phyloP scores from a whole-genome alignment of 2,113 vertebrate genomes.

The Halcyon malimbica region DNA sequence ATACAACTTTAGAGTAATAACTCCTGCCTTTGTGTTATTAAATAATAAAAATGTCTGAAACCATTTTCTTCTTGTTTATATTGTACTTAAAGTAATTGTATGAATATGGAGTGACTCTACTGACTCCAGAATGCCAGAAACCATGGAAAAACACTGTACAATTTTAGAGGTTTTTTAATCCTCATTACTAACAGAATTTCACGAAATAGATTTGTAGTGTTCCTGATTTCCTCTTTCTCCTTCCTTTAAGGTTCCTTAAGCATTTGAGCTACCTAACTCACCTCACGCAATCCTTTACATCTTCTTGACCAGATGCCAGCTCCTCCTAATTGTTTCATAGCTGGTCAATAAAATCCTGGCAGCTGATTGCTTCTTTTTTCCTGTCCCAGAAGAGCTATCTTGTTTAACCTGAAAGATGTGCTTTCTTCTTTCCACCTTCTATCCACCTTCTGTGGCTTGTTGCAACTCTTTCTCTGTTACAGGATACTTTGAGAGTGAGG shows the following conservation, averaged over 20 bases:
- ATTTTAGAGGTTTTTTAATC: neutral
- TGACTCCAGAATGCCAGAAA: neutral
- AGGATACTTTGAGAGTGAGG: neutral
- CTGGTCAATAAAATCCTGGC: neutral
- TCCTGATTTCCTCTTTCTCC: neutral
- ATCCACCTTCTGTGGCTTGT: neutral
- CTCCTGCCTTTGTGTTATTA: slow-evolving; percentile 39
- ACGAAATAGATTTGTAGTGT: neutral
- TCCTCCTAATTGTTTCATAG: neutral
- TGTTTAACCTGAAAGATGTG: neutral
- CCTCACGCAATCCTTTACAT: neutral
- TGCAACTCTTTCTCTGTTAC: neutral
- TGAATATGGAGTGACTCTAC: neutral
- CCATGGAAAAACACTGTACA: fast-evolving
- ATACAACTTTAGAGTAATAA: neutral
- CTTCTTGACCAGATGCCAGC: neutral
- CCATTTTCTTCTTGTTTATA: slow-evolving; percentile 58
- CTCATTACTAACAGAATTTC: neutral
- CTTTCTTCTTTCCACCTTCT: neutral
- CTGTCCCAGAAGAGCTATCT: neutral
- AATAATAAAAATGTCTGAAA: slow-evolving; percentile 65
- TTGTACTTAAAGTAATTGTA: slow-evolving; percentile 31
- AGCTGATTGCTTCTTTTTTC: neutral
- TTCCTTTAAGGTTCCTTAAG: neutral
- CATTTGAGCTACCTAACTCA: neutral